A percentile compares a stretch with the other conserved stretches of the same genome.
Evolutionary conservation across 1,140 invertebrate species (phyloP).

Genomic region (Diplogasteroides magnus): DNA sequence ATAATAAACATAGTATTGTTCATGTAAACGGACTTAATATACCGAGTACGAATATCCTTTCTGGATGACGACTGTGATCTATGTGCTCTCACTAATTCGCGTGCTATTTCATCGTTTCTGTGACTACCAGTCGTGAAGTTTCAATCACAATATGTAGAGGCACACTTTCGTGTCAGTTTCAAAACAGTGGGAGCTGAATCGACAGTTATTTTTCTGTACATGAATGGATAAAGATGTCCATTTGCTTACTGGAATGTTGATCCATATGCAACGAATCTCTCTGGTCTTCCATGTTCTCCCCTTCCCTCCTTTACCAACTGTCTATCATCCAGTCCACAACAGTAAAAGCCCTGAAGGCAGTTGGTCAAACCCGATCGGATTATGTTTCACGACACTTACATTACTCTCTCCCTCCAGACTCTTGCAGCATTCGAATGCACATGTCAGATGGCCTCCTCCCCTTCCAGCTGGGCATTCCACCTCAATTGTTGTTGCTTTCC

Average conservation of each 20-base stretch:
- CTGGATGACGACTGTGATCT: neutral
- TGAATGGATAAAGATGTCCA: neutral
- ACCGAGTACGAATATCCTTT: neutral
- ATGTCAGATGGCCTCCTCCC: conserved; percentile 22
- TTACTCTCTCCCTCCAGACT: conserved; percentile 23
- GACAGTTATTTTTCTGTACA: neutral
- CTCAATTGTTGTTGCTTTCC: conserved; percentile 3
- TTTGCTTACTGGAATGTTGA: conserved; percentile 31
- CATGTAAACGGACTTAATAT: neutral
- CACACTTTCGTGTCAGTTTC: neutral
- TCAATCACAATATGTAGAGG: neutral
- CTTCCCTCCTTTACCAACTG: conserved; percentile 7
- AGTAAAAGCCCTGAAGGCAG: conserved; percentile 29
- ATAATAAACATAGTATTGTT: conserved; percentile 7
- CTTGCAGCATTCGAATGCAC: conserved; percentile 33
- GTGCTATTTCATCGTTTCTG: neutral
- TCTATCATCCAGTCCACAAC: conserved; percentile 32
- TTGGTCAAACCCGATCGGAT: neutral
- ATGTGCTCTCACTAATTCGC: neutral
- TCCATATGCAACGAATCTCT: conserved; percentile 30
- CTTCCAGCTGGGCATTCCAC: conserved; percentile 27
- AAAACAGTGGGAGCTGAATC: neutral
- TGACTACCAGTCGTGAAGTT: neutral
- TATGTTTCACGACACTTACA: conserved; percentile 4
- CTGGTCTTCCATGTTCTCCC: conserved; percentile 10